Evolutionary conservation across 2,113 vertebrate genomes (phyloP), one percentile per base, ranked within the genome.

Genomic region (Corvus hawaiiensis): DNA sequence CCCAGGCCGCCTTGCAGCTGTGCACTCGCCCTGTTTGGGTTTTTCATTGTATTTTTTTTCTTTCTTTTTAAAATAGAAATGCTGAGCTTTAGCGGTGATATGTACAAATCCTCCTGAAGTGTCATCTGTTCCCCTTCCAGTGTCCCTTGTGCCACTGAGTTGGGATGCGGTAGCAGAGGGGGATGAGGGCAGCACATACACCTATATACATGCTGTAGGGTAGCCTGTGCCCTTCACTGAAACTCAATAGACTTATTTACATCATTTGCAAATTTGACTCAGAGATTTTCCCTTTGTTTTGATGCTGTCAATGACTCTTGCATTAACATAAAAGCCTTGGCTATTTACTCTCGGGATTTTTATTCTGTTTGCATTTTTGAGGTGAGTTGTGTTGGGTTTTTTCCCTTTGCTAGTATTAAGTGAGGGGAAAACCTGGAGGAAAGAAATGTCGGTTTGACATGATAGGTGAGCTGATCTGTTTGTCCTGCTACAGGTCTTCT

Each of bases 231-330:
- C 79, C 75, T 11, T 84, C 52, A 11, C 49, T 88, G 80, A 66
- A 93, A 89, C 62, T 72, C 92, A 68, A 7, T 15, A 86, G 52
- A 16, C 79, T 86, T 93, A 84, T 94, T 97, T 93, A 92, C 93
- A 95, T 88, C 39, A 44, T 59, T 80, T 90, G 87, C 80, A 91
- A 91, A 96, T 94, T 77, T 87, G 79, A 90, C 79, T 86, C 79
- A 87, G 61, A 71, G 88, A 88, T 86, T 86, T 94, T 75, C 58
- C 69, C 52, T 92, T 96, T 97, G 94, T 96, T 95, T 91, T 96
- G 88, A 84, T 94, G 92, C 82, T 96, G 91, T 87, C 89, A 88
- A 48, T 11, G 12, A 75, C 85, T 84, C 61, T 64, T 30, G 5
- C 20, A 74, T 90, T 95, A 95, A 86, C 87, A 93, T 96, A 94